A percentile compares a stretch with the other conserved stretches of the same genome.
Evolutionary conservation across 2,888 invertebrate species (phyloP).

Genomic region (Pyrrhosoma nymphula): DNA sequence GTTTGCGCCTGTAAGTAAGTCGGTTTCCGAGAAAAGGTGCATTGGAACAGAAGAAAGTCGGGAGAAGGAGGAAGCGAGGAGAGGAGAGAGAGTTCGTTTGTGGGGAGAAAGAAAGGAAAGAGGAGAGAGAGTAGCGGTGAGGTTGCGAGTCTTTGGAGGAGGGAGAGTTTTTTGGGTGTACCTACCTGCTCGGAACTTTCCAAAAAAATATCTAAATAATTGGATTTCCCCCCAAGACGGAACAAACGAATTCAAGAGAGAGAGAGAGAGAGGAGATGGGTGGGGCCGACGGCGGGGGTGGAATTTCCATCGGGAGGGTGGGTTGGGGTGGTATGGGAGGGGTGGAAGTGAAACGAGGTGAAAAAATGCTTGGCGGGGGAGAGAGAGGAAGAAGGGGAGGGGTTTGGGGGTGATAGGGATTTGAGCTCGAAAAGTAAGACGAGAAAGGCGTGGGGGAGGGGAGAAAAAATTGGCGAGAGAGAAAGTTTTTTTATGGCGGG

Average conservation of each 20-base stretch:
- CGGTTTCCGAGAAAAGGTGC: too few species aligned
- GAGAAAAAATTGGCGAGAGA: not conserved
- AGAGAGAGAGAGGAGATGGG: not conserved
- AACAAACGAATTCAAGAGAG: not conserved
- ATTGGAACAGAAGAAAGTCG: too few species aligned
- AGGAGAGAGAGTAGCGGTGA: too few species aligned
- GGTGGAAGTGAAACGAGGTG: not conserved
- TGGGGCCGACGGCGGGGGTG: not conserved
- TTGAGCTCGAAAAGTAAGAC: not conserved
- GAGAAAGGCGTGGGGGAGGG: not conserved
- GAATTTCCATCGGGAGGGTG: not conserved
- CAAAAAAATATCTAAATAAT: not conserved
- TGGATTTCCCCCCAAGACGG: not conserved
- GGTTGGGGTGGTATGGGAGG: not conserved
- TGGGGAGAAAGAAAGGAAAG: too few species aligned
- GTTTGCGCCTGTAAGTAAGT: too few species aligned
- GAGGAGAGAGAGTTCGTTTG: too few species aligned
- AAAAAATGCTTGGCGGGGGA: not conserved
- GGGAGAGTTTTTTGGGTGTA: not conserved
- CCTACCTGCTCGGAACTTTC: not conserved
- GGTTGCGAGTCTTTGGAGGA: not conserved
- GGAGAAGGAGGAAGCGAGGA: too few species aligned
- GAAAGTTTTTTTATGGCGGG: constrained; percentile 6
- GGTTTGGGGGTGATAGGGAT: too few species aligned
- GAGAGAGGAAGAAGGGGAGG: not conserved